Evolutionary conservation across 2,888 invertebrate species (phyloP).

Genomic region (Andrena flavipes): DNA sequence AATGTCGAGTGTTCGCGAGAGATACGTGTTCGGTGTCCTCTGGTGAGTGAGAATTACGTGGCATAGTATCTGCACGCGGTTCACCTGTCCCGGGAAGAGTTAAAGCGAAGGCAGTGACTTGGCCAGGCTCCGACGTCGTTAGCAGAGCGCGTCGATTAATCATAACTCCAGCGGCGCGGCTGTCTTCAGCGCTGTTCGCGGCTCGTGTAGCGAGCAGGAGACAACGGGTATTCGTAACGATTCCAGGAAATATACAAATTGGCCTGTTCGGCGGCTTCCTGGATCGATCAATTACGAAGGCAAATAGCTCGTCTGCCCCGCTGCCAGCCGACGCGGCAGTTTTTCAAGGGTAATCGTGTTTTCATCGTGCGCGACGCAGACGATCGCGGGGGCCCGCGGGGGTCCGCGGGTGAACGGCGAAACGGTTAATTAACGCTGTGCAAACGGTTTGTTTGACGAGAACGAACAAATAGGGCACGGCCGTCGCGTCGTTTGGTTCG

Average conservation of each 20-base stretch:
- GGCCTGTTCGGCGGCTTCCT: conserved; percentile 13
- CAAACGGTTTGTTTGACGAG: conserved; percentile 59
- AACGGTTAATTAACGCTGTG: conserved; percentile 58
- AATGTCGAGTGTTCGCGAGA: not conserved
- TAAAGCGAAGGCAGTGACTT: conserved; percentile 19
- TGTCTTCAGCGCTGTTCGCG: conserved; percentile 6
- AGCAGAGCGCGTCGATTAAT: conserved; percentile 38
- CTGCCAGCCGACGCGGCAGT: not conserved
- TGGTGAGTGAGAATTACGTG: not conserved
- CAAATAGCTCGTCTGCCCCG: conserved; percentile 12
- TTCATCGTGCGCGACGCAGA: not conserved
- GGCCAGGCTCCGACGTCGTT: conserved; percentile 45
- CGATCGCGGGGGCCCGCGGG: conserved; percentile 4
- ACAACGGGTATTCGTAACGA: conserved; percentile 8
- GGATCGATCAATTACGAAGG: conserved; percentile 28
- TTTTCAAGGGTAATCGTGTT: conserved; percentile 14
- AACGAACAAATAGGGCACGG: conserved; percentile 33
- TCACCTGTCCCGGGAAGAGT: conserved; percentile 22
- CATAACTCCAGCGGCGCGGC: conserved; percentile 22
- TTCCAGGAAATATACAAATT: conserved; percentile 35
- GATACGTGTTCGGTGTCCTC: not conserved
- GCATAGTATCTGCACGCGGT: not conserved
- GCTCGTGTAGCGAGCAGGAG: not conserved
- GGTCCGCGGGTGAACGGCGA: not conserved
- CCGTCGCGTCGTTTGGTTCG: conserved; percentile 51